Evolutionary conservation across 2,797 vertebrate genomes (phyloP), one percentile per base, ranked within the genome.

Genomic region (Yasuhikotakia modesta): DNA sequence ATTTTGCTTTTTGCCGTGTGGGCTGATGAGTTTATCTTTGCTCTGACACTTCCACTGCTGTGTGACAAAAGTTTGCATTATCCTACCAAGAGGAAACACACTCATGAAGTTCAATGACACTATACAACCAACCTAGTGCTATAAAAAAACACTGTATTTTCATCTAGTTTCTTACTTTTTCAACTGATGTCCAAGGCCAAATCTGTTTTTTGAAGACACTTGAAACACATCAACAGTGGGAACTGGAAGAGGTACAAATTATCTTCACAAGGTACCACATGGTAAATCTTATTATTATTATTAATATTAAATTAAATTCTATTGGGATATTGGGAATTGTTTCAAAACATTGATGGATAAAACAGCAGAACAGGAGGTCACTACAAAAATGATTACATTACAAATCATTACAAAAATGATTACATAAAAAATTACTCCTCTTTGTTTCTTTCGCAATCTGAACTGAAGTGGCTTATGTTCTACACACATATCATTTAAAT

Each of bases 11-110:
- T 95, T 95, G 87, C 87, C 92, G 82, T 95, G 93, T 80, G 91
- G 91, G 89, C 92, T 92, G 77, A 85, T 94, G 82, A 92, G 92
- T 86, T 95, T 95, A 73, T 96, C 95, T 89, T 95, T 95, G 88
- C 92, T 94, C 35, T 90, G 87, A 79, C 93, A 94, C 86, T 96
- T 96, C 95, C 95, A 96, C 79, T 96, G 94, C 77, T 95, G 95
- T 43, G 94, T 95, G 85, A 96, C 95, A 87, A 96, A 96, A 0
- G 95, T 95, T 91, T 96, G 95, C 95, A 96, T 96, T 87, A 96
- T 94, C 86, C 95, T 96, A 88, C 68, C 86, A 22, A 86, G 77
- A 74, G 84, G 79, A 17, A 14, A 64, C 55, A 66, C 52, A 27
- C 77, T 66, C 19, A 63, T 35, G 13, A 69, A 19, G 22, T 58